A percentile compares a stretch with the other conserved stretches of the same genome.
phyloP scores from a whole-genome alignment of 2,888 invertebrate genomes.

The Cyrtodaria siliqua region DNA sequence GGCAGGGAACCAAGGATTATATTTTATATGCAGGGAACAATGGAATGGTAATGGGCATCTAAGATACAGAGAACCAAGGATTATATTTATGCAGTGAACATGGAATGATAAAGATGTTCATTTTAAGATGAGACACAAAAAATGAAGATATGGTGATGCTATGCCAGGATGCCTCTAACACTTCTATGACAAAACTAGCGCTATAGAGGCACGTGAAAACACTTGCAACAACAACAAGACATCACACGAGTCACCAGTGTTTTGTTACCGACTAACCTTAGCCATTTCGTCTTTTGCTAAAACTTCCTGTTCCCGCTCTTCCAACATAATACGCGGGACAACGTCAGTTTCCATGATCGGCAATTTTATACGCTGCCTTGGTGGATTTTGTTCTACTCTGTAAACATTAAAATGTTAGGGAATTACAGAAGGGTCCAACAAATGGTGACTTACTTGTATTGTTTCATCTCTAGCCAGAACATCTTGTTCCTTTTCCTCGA shows the following conservation, averaged over 20 bases:
- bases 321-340: conserved; percentile 73
- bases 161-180: no score
- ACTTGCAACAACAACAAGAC: not conserved
- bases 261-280: conserved; percentile 69
- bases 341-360: conserved; percentile 48
- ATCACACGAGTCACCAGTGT: not conserved
- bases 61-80: no score
- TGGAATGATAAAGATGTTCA: no score
- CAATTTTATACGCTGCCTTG: conserved; percentile 33
- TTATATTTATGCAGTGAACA: no score
- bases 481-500: conserved; percentile 84
- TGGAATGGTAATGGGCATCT: no score
- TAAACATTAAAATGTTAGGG: conserved; percentile 22
- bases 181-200: not conserved
- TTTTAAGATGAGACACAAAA: no score
- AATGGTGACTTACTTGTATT: conserved; percentile 76
- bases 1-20: no score
- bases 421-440: not conserved
- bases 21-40: no score
- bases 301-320: conserved; percentile 84
- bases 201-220: not conserved
- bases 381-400: conserved; percentile 56
- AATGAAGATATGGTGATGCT: no score
- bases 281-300: conserved; percentile 85
- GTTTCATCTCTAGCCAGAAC: conserved; percentile 85